Percentiles rank a stretch among this genome's conserved stretches.
These are phyloP conservation scores for Torymus auratus DNA, from an alignment of 2,888 invertebrate species.

Conservation along the genomic window DNA sequence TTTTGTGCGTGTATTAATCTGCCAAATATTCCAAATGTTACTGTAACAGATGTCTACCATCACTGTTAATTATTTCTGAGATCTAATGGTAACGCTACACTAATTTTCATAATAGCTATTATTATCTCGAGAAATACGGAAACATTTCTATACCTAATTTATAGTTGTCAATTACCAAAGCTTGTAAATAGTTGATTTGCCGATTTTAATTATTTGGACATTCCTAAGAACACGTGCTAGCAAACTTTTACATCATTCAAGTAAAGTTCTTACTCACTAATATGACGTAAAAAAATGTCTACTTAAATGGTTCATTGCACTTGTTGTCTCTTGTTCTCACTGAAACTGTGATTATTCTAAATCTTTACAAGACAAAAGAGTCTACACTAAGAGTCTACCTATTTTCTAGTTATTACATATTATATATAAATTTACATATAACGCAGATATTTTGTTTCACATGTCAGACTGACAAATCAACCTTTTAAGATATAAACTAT, in stretches of 20 bases:
- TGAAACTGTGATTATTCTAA: conserved; percentile 50
- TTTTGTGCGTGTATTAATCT: conserved; percentile 28
- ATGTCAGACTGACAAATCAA: conserved; percentile 45
- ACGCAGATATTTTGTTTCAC: conserved; percentile 30
- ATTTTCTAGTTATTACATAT: conserved; percentile 60
- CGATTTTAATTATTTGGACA: neutral
- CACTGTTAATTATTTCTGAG: conserved; percentile 62
- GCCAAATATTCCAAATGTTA: conserved; percentile 59
- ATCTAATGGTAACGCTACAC: conserved; percentile 36
- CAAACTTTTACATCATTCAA: conserved; percentile 1
- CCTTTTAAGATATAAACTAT: conserved; percentile 33
- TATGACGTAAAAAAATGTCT: conserved; percentile 24
- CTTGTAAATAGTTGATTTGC: conserved; percentile 42
- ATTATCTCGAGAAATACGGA: conserved; percentile 4
- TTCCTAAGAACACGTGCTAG: conserved; percentile 21
- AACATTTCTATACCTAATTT: conserved; percentile 41
- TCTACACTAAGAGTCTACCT: conserved; percentile 37
- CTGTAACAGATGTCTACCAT: conserved; percentile 60
- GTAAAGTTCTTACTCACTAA: conserved; percentile 18
- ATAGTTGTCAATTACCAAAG: conserved; percentile 53
- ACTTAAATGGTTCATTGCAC: conserved; percentile 39
- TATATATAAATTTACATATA: conserved; percentile 56
- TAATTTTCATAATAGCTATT: conserved; percentile 23
- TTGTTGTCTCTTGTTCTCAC: conserved; percentile 53
- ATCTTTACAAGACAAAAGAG: conserved; percentile 27